Percentiles rank a stretch among this genome's conserved stretches.
Conservation (phyloP, 2,888 invertebrate species). For the Meliscaeva auricollis region DNA sequence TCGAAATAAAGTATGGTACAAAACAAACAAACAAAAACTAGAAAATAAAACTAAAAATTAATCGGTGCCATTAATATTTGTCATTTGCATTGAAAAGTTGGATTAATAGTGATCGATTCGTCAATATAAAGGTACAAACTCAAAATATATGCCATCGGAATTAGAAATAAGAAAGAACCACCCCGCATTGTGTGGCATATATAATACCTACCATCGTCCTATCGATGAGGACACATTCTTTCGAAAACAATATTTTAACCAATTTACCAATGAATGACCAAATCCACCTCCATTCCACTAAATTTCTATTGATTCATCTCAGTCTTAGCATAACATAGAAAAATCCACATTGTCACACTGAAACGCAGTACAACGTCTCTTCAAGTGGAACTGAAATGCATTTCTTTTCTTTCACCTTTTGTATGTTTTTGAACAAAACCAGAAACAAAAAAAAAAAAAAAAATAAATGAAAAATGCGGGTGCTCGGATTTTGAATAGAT, state of each 20-base stretch:
- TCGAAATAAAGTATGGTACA: no score
- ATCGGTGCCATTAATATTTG: slow-evolving; percentile 32
- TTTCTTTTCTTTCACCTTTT: slow-evolving; percentile 45
- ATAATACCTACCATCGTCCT: no score
- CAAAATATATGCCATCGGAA: neutral
- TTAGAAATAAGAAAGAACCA: slow-evolving; percentile 11
- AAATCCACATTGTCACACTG: slow-evolving; percentile 44
- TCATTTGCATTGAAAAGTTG: slow-evolving; percentile 44
- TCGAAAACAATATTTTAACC: slow-evolving; percentile 46
- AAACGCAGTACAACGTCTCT: slow-evolving; percentile 30
- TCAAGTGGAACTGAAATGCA: slow-evolving; percentile 60
- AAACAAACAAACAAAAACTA: no score
- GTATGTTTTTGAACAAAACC: neutral
- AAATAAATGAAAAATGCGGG: slow-evolving; percentile 49
- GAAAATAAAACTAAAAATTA: slow-evolving; percentile 10
- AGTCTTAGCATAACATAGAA: neutral
- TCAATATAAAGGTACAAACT: slow-evolving; percentile 24
- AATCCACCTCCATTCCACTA: slow-evolving; percentile 62
- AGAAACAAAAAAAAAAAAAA: slow-evolving; percentile 3
- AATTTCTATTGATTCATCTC: slow-evolving; percentile 45
- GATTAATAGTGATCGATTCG: slow-evolving; percentile 64
- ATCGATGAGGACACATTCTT: slow-evolving; percentile 53
- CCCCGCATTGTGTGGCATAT: slow-evolving; percentile 46
- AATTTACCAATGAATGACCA: slow-evolving; percentile 73
- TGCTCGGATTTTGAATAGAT: slow-evolving; percentile 48